Evolutionary conservation across 2,113 vertebrate genomes (phyloP).

Genomic region (Chitala chitala): DNA sequence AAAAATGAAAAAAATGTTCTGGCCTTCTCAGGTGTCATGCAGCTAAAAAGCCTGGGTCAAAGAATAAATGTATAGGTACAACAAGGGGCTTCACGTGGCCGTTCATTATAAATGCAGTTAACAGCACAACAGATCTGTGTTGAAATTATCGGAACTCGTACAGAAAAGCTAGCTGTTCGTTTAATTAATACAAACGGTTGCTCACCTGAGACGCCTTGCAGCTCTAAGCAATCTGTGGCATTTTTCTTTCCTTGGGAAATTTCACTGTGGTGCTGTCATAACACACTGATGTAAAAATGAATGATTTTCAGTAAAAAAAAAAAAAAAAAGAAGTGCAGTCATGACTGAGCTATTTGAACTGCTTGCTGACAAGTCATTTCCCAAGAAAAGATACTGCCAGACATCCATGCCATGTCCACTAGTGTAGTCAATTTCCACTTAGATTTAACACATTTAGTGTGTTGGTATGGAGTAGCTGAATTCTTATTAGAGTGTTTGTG

Average conservation of each 20-base stretch:
- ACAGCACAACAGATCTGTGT: neutral
- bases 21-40: neutral
- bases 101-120: constrained; percentile 2
- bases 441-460: neutral
- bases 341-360: constrained; percentile 39
- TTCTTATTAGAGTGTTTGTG: no score
- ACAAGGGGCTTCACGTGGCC: neutral
- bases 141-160: constrained; percentile 43
- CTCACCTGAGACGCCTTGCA: constrained; percentile 34
- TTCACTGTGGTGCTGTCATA: constrained; percentile 38
- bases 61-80: neutral
- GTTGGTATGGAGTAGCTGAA: neutral
- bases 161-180: constrained; percentile 53
- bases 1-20: neutral
- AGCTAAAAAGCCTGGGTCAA: neutral
- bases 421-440: constrained; percentile 41
- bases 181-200: constrained; percentile 38
- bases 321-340: constrained; percentile 35
- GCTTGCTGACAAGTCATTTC: constrained; percentile 25
- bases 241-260: constrained; percentile 61
- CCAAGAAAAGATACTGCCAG: constrained; percentile 56
- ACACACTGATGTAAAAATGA: constrained; percentile 35
- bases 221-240: constrained; percentile 41
- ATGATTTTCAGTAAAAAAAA: constrained; percentile 46
- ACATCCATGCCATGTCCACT: constrained; percentile 53